Evolutionary conservation across 2,888 invertebrate species (phyloP).

Genomic region (Phasia obesa): DNA sequence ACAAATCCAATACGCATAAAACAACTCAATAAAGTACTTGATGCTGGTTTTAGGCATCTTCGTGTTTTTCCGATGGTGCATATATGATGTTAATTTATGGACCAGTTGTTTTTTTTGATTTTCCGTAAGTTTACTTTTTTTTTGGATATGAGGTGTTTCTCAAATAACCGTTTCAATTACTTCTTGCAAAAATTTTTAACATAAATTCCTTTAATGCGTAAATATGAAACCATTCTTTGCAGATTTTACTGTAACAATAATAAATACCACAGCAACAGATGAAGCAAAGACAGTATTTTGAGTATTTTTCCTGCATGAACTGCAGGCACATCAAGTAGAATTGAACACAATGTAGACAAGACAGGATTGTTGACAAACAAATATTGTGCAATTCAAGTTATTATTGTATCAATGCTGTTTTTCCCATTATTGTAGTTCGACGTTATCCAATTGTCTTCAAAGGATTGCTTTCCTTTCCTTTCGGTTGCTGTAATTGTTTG

Average conservation of each 20-base stretch:
- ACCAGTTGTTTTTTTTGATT: too few species aligned
- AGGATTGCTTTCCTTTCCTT: not conserved
- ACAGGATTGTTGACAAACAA: conserved; percentile 15
- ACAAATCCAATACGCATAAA: too few species aligned
- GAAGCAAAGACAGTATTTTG: conserved; percentile 18
- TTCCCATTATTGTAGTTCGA: not conserved
- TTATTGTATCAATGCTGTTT: not conserved
- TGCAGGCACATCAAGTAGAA: conserved; percentile 18
- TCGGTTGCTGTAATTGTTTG: not conserved
- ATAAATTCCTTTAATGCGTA: too few species aligned
- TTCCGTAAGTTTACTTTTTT: too few species aligned
- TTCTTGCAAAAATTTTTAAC: too few species aligned
- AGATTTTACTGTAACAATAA: conserved; percentile 13
- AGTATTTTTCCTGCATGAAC: conserved; percentile 9
- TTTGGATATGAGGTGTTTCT: too few species aligned
- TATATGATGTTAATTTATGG: too few species aligned
- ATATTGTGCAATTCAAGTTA: conserved; percentile 15
- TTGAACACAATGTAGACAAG: conserved; percentile 1
- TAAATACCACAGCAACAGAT: not conserved
- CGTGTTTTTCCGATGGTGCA: too few species aligned
- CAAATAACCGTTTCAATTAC: too few species aligned
- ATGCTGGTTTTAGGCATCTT: too few species aligned
- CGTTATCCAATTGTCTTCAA: conserved; percentile 40
- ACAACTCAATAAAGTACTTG: too few species aligned
- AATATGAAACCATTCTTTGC: not conserved